Evolutionary conservation across 2,888 invertebrate genomes (phyloP), one percentile per base, ranked within the genome.

Genomic region (Eristalinus aeneus): DNA sequence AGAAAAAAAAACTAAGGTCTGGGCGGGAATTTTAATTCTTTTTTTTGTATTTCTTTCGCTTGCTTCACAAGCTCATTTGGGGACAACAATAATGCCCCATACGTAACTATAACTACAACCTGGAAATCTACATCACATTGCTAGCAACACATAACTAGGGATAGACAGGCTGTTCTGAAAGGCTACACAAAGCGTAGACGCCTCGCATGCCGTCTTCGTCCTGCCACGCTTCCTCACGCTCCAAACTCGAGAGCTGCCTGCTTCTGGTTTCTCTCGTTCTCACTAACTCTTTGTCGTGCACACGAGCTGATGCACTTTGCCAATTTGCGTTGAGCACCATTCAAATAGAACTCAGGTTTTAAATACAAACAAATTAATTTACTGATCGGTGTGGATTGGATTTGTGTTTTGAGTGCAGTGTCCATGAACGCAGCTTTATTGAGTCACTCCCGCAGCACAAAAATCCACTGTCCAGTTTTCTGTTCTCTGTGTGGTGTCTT

Each of bases 81-180:
- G 69, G 73, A 77, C 77, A 65, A 74, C 61, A 67, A 61, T 73
- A 67, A 65, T 68, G 32, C 68, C 67, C 67, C 65, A 63, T 27
- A 53, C 39, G 53, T 16, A 76, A 72, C 65, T 69, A 71, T 73
- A 69, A 77, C 74, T 81, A 77, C 77, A 78, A 71, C 77, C 86
- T 77, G 69, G 60, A 80, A 85, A 69, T 81, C 69, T 71, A 81
- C 56, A 81, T 81, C 85, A 81, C 86, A 81, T 76, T 71, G 56
- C 68, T 78, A 81, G 80, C 73, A 77, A 80, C 72, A 69, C 65
- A 56, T 39, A 60, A 79, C 71, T 71, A 31, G 23, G 22, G 22
- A 63, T 73, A 71, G 16, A n/a, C 61, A 32, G 32, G 23, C 56
- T 12, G 27, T 27, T 12, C 22, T 1, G 23, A 56, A 22, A 23